Evolutionary conservation across 1,140 invertebrate species (phyloP).

Genomic region (Ips nitidus): DNA sequence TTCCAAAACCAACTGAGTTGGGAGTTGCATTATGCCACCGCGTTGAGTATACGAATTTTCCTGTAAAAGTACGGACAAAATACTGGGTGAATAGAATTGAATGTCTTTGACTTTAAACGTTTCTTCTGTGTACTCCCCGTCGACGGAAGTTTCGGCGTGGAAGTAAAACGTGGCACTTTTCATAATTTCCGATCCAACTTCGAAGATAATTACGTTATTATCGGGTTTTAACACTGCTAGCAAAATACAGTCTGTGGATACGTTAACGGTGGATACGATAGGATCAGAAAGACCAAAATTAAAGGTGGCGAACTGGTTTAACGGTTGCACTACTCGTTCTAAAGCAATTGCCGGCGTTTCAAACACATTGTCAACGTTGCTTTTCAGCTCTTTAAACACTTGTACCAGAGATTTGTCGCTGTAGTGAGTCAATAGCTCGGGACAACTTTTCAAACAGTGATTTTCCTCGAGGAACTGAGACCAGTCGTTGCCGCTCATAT

Average conservation of each 20-base stretch:
- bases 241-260: constrained; percentile 46
- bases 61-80: constrained; percentile 73
- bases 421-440: constrained; percentile 73
- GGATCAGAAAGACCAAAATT: constrained; percentile 42
- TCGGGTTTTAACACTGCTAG: constrained; percentile 40
- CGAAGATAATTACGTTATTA: constrained; percentile 32
- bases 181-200: constrained; percentile 26
- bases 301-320: constrained; percentile 56
- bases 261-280: constrained; percentile 50
- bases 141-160: constrained; percentile 28
- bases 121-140: constrained; percentile 46
- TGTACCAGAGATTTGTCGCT: constrained; percentile 79
- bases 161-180: constrained; percentile 43
- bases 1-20: constrained; percentile 56
- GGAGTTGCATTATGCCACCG: constrained; percentile 67
- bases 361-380: constrained; percentile 70
- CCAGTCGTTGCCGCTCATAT: constrained; percentile 73
- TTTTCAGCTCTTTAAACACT: constrained; percentile 72
- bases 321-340: constrained; percentile 54
- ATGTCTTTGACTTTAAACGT: constrained; percentile 59
- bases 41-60: constrained; percentile 57
- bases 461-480: constrained; percentile 73
- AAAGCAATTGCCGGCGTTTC: constrained; percentile 66
- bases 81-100: constrained; percentile 80
- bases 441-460: constrained; percentile 67